Percentiles rank a stretch among this genome's conserved stretches.
These are phyloP conservation scores for Conistra vaccinii DNA, from an alignment of 2,888 invertebrate genomes.

Conservation along the genomic window DNA sequence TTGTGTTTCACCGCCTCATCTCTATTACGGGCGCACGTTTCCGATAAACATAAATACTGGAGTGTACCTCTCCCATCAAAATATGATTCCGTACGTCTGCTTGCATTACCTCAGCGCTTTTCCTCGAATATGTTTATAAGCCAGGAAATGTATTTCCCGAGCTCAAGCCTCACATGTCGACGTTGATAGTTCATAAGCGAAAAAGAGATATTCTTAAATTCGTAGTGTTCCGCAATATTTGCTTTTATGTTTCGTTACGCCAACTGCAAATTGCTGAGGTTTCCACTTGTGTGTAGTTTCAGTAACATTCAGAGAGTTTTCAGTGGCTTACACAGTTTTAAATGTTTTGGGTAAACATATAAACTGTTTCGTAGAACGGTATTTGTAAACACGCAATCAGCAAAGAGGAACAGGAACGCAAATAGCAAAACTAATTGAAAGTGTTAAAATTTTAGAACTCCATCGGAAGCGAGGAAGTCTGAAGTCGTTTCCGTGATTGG, in stretches of 20 bases:
- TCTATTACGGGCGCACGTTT: conserved; percentile 50
- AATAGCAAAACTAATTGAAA: conserved; percentile 44
- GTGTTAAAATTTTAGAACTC: conserved; percentile 56
- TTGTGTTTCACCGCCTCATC: conserved; percentile 25
- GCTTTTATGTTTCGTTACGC: conserved; percentile 47
- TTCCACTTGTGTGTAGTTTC: conserved; percentile 30
- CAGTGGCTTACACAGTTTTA: conserved; percentile 25
- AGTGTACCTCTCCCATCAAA: conserved; percentile 70
- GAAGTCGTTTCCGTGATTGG: conserved; percentile 77
- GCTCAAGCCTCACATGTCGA: conserved; percentile 70
- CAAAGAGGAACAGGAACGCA: conserved; percentile 39
- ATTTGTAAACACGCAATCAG: conserved; percentile 24
- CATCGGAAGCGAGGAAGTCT: conserved; percentile 47
- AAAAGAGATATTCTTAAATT: conserved; percentile 64
- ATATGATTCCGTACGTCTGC: conserved; percentile 74
- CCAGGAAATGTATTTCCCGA: conserved; percentile 78
- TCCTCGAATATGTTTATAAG: conserved; percentile 77
- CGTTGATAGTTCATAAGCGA: conserved; percentile 73
- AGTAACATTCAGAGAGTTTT: conserved; percentile 21
- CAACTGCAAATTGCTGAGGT: conserved; percentile 42
- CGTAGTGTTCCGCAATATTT: conserved; percentile 49
- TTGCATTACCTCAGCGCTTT: conserved; percentile 77
- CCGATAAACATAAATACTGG: conserved; percentile 68
- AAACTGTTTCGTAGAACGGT: conserved; percentile 18
- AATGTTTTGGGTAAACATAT: conserved; percentile 18